Conservation (phyloP, 2,113 vertebrate species). For the Paramisgurnus dabryanus region DNA sequence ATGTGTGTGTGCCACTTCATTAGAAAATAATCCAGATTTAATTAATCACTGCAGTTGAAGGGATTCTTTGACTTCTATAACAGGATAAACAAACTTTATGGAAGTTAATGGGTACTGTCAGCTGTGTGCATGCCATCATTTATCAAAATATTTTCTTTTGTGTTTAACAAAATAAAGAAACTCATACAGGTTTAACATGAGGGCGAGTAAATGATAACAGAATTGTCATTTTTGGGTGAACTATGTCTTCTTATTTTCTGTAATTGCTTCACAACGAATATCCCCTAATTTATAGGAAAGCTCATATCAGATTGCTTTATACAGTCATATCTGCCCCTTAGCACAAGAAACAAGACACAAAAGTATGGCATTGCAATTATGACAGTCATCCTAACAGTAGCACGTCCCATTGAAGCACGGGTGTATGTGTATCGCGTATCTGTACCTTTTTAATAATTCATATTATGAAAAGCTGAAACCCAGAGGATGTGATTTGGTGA, state of each 20-base stretch:
- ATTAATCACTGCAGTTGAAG: too few species aligned
- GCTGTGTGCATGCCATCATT: too few species aligned
- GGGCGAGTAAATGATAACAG: too few species aligned
- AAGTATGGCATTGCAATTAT: constrained; percentile 49
- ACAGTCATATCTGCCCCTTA: neutral
- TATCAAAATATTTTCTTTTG: neutral
- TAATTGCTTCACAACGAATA: constrained; percentile 19
- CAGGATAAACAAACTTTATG: too few species aligned
- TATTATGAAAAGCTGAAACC: constrained; percentile 62
- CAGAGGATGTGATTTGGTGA: constrained; percentile 60
- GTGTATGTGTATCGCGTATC: constrained; percentile 52
- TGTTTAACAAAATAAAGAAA: too few species aligned
- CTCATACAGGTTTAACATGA: too few species aligned
- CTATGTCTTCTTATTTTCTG: neutral
- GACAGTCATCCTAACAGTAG: constrained; percentile 59
- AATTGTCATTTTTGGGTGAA: too few species aligned
- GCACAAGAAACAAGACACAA: neutral
- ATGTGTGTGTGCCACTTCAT: too few species aligned
- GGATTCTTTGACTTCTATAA: too few species aligned
- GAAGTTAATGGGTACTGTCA: too few species aligned
- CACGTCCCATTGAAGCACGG: constrained; percentile 26
- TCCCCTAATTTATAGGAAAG: neutral
- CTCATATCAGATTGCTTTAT: neutral
- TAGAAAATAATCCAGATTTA: too few species aligned
- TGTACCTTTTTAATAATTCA: constrained; percentile 67